Evolutionary conservation across 2,113 vertebrate genomes (phyloP).

Genomic region (Macheiramphus alcinus): DNA sequence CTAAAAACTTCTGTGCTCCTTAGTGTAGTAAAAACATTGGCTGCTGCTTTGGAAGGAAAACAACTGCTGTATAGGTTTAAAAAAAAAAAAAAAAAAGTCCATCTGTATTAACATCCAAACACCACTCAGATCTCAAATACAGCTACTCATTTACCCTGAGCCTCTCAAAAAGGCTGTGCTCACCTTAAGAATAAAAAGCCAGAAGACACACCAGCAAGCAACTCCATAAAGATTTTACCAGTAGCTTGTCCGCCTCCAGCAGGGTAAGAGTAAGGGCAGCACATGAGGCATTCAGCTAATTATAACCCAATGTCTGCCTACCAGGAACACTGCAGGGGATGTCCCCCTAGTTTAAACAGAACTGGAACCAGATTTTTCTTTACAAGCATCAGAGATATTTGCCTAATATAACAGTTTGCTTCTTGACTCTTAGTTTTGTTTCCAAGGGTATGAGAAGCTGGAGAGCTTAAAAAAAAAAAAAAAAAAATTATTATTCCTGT

Average conservation of each 20-base stretch:
- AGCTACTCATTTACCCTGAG: background rate
- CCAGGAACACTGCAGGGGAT: background rate
- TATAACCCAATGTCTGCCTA: background rate
- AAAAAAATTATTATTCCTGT: background rate
- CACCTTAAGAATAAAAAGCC: background rate
- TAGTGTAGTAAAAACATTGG: background rate
- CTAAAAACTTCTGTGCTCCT: background rate
- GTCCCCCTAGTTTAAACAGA: background rate
- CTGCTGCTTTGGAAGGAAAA: background rate
- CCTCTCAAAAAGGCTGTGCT: background rate
- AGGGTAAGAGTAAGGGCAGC: background rate
- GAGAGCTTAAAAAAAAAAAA: background rate
- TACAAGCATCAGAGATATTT: background rate
- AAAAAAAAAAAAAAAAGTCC: background rate
- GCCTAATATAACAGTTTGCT: background rate
- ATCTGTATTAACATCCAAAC: background rate
- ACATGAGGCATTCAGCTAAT: background rate
- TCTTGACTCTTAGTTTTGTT: background rate
- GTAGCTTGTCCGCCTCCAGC: background rate
- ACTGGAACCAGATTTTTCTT: background rate
- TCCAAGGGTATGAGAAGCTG: background rate
- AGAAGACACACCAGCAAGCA: background rate
- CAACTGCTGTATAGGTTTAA: fast-evolving
- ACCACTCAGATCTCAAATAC: background rate
- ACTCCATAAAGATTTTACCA: background rate